These are phyloP conservation scores for Gymnocypris eckloni DNA, from an alignment of 2,797 vertebrate genomes.

Conservation along the genomic window DNA sequence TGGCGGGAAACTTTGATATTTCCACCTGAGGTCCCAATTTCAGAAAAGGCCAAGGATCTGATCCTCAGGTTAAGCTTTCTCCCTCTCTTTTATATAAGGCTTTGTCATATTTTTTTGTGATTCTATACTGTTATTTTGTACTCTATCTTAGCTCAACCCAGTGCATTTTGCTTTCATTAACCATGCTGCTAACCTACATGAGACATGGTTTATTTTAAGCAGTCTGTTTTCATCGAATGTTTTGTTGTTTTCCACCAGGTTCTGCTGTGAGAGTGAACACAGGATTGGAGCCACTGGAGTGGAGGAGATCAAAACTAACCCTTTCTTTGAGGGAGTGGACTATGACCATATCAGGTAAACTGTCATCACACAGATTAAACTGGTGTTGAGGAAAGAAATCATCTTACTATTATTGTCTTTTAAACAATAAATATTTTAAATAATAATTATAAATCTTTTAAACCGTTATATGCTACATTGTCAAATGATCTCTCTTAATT, in stretches of 20 bases:
- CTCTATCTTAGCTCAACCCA: not conserved
- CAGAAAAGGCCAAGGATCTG: slow-evolving; percentile 97
- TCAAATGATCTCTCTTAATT: not conserved
- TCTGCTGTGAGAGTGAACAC: slow-evolving; percentile 97
- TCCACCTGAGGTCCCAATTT: slow-evolving; percentile 97
- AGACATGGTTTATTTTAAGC: not conserved
- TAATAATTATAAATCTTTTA: not conserved
- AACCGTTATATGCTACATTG: not conserved
- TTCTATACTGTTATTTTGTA: not conserved
- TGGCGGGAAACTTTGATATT: slow-evolving; percentile 97
- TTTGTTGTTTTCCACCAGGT: slow-evolving; percentile 75
- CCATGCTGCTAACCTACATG: not conserved
- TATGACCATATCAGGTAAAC: slow-evolving; percentile 97
- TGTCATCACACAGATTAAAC: not conserved
- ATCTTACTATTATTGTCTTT: not conserved
- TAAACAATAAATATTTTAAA: not conserved
- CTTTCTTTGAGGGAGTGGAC: slow-evolving; percentile 97
- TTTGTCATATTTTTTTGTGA: not conserved
- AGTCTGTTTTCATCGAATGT: not conserved
- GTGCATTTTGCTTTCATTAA: not conserved
- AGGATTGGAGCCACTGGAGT: slow-evolving; percentile 90
- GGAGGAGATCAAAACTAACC: slow-evolving; percentile 94
- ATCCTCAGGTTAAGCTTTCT: slow-evolving; percentile 85
- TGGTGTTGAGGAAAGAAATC: not conserved
- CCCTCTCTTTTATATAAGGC: not conserved